phyloP scores from a whole-genome alignment of 2,888 invertebrate genomes.

The Ophion costatus region DNA sequence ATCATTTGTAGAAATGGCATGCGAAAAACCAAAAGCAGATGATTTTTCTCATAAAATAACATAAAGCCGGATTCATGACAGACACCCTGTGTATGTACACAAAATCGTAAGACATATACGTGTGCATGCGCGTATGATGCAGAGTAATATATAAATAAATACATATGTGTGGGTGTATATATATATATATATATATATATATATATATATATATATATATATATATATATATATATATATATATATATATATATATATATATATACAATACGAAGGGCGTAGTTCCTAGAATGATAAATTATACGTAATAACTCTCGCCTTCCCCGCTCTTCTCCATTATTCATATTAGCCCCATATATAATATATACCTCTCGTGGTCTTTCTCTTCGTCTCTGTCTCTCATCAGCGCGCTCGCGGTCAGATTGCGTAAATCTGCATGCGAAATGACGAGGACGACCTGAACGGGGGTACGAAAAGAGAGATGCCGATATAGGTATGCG shows the following conservation, averaged over 20 bases:
- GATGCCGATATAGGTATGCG: conserved; percentile 36
- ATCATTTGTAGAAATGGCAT: too few relatives aligned
- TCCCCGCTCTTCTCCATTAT: conserved; percentile 65
- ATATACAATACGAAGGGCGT: conserved; percentile 39
- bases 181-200: background rate
- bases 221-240: background rate
- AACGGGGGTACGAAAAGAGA: conserved; percentile 23
- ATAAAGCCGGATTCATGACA: too few relatives aligned
- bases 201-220: background rate
- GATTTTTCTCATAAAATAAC: too few relatives aligned
- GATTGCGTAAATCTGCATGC: conserved; percentile 68
- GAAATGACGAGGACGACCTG: conserved; percentile 60
- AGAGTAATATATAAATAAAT: conserved; percentile 18
- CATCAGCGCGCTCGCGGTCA: conserved; percentile 54
- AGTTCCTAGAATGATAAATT: conserved; percentile 67
- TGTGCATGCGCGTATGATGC: conserved; percentile 15
- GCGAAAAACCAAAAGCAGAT: too few relatives aligned
- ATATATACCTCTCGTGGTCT: conserved; percentile 52
- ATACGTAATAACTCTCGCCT: conserved; percentile 68
- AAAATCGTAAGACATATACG: background rate
- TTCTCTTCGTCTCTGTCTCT: conserved; percentile 32
- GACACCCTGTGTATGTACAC: background rate
- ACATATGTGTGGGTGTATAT: background rate
- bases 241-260: background rate
- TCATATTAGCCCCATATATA: conserved; percentile 65